Base-by-base conservation (phyloP, 2,113 vertebrate species). In the Chaetodon trifascialis region DNA sequence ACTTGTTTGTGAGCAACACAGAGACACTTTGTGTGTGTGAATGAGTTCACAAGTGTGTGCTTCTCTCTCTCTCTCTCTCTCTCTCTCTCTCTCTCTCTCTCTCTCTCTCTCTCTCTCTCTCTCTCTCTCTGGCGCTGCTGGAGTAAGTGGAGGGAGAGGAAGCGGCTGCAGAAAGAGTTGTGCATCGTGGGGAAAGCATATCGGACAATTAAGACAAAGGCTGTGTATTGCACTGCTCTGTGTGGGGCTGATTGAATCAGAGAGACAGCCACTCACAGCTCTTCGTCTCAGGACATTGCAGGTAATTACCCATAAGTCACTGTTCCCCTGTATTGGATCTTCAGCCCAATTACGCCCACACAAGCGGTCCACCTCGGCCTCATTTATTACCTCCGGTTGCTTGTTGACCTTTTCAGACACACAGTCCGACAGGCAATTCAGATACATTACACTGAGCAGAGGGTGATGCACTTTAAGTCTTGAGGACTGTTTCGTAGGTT, bases 221-320 rank as follows among this genome's bases (percentile, higher is more conserved):
- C 84, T 90, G 89, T 93, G 88, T 93, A 82, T 94, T 92, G 93
- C 85, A 73, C 88, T 90, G 90, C 95, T 89, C 95, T 78, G 91
- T 86, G 93, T 94, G 94, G 83, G 86, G 84, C 87, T 95, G 94
- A 95, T 95, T 95, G 93, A 94, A 93, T 94, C 91, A 93, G 79
- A 88, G 85, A 92, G 85, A 84, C 88, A 90, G 72, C 80, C 93
- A 91, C 92, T 93, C 93, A 95, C 94, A 92, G 90, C 85, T 91
- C 91, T 82, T 73, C 82, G 78, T 94, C 88, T 94, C 90, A 90
- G 95, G 94, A 95, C 93, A 95, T 95, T 94, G 93, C 89, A 89
- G 92, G 93, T 95, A 96, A 96, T 95, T 95, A 93, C 92, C 94
- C 91, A 94, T 91, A 92, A 95, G 94, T 92, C 93, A 89, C 91